Evolutionary conservation across 2,888 invertebrate genomes (phyloP).

Genomic region (Synanthedon andrenaeformis): DNA sequence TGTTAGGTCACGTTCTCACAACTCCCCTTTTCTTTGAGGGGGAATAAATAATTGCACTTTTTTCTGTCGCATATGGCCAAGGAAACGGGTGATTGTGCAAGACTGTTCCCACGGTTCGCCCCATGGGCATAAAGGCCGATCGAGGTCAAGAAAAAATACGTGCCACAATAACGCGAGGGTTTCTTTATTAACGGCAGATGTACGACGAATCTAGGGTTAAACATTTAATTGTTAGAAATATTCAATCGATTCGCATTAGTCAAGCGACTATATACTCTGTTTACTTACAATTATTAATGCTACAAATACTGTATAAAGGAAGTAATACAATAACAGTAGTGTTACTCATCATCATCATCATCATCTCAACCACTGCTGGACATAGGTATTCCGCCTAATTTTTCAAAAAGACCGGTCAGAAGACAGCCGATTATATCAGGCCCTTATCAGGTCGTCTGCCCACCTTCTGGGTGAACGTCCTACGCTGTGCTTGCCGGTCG

Average conservation of each 20-base stretch:
- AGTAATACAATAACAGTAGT: too few species aligned
- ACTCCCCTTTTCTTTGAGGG: conserved; percentile 68
- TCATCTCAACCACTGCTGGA: too few species aligned
- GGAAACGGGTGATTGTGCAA: conserved; percentile 64
- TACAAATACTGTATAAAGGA: too few species aligned
- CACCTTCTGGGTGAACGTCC: too few species aligned
- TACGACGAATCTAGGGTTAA: conserved; percentile 54
- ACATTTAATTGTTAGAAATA: conserved; percentile 48
- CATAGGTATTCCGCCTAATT: too few species aligned
- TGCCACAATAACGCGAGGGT: conserved; percentile 57
- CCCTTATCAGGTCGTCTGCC: too few species aligned
- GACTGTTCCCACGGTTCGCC: conserved; percentile 67
- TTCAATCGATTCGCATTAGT: conserved; percentile 35
- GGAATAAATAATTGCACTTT: conserved; percentile 71
- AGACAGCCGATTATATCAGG: too few species aligned
- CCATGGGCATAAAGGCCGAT: conserved; percentile 59
- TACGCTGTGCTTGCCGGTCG: too few species aligned
- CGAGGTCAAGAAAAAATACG: conserved; percentile 69
- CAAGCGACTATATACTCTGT: not conserved
- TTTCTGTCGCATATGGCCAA: conserved; percentile 70
- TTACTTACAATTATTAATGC: too few species aligned
- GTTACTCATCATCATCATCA: too few species aligned
- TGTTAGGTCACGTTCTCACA: conserved; percentile 71
- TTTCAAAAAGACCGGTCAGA: too few species aligned
- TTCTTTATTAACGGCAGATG: conserved; percentile 64